Conservation (phyloP, 2,113 vertebrate species). For the Oryctolagus cuniculus region mOryCun1.1 NC_091439.1:80865001-80865500, state of each 20-base stretch:
- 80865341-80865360: slow-evolving; percentile 38
- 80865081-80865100: neutral
- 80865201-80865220: neutral
- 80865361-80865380: too few relatives aligned
- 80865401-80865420: too few relatives aligned
- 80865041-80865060: neutral
- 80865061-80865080: neutral
- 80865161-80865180: neutral
- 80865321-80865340: neutral
- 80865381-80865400: too few relatives aligned
- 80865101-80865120: neutral
- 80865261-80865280: neutral
- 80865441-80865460: too few relatives aligned
- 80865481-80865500: too few relatives aligned
- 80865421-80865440: too few relatives aligned
- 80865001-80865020: neutral
- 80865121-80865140: neutral
- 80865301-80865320: slow-evolving; percentile 1
- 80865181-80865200: slow-evolving; percentile 50
- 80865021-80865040: neutral
- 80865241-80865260: neutral
- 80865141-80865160: neutral
- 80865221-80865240: neutral
- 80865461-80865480: too few relatives aligned
- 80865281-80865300: neutral